Evolutionary conservation across 2,888 invertebrate species (phyloP).

Genomic region (Rhagium mordax): DNA sequence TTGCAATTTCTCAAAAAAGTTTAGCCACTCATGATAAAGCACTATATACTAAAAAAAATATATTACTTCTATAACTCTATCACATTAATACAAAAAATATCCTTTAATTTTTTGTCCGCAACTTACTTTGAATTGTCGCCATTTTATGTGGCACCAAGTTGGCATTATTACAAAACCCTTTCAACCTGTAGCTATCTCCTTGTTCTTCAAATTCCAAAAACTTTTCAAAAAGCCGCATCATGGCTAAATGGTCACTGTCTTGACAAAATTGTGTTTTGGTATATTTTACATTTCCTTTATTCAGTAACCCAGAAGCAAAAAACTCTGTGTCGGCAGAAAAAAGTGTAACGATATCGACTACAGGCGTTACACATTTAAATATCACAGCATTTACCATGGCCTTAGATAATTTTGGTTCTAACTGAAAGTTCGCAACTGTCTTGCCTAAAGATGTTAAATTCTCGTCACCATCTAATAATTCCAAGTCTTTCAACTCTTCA

Average conservation of each 20-base stretch:
- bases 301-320: slow-evolving; percentile 71
- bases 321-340: slow-evolving; percentile 72
- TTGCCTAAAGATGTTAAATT: slow-evolving; percentile 77
- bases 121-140: slow-evolving; percentile 71
- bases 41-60: too few species aligned
- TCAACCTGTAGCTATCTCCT: slow-evolving; percentile 58
- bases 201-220: slow-evolving; percentile 68
- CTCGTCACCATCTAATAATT: slow-evolving; percentile 75
- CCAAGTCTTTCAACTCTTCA: slow-evolving; percentile 74
- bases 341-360: slow-evolving; percentile 70
- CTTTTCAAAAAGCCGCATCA: slow-evolving; percentile 73
- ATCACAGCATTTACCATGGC: slow-evolving; percentile 75
- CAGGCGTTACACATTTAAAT: slow-evolving; percentile 73
- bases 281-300: slow-evolving; percentile 71
- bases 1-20: too few species aligned
- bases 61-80: too few species aligned
- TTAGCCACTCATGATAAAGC: too few species aligned
- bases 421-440: slow-evolving; percentile 69
- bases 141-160: slow-evolving; percentile 73
- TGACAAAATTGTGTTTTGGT: slow-evolving; percentile 72
- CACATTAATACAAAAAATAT: background rate
- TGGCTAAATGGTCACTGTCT: slow-evolving; percentile 77
- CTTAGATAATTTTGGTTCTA: slow-evolving; percentile 77
- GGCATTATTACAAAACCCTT: slow-evolving; percentile 69
- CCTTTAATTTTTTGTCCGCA: background rate